Evolutionary conservation across 2,888 invertebrate genomes (phyloP).

Genomic region (Cerceris rybyensis): DNA sequence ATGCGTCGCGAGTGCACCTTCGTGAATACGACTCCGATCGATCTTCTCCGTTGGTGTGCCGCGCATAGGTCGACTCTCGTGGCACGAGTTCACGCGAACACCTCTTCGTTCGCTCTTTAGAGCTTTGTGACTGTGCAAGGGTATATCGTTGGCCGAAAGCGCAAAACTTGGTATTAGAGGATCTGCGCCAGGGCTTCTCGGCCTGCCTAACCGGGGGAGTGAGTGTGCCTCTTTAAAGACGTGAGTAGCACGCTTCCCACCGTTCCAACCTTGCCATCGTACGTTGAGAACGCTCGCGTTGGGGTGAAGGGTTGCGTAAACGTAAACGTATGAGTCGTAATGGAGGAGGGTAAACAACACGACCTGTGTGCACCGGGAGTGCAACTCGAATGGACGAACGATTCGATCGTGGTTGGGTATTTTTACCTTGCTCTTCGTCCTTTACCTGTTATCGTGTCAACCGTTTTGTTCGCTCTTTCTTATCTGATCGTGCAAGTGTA

Average conservation of each 20-base stretch:
- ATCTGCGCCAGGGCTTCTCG: neutral
- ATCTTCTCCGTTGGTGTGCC: neutral
- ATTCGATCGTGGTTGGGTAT: too few species aligned
- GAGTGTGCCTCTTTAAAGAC: slow-evolving; percentile 65
- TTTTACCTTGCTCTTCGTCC: too few species aligned
- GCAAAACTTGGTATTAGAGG: slow-evolving; percentile 5
- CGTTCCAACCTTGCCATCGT: slow-evolving; percentile 38
- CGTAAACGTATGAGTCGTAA: neutral
- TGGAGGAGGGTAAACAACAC: neutral
- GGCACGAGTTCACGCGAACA: neutral
- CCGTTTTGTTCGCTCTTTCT: neutral
- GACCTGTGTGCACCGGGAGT: too few species aligned
- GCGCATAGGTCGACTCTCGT: neutral
- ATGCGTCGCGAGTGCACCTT: slow-evolving; percentile 2
- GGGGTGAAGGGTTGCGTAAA: slow-evolving; percentile 22
- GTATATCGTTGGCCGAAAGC: neutral
- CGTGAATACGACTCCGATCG: slow-evolving; percentile 6
- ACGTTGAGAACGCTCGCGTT: slow-evolving; percentile 5
- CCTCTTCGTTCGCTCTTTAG: neutral
- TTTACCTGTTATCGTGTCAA: too few species aligned
- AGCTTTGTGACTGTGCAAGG: neutral
- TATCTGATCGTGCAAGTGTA: neutral
- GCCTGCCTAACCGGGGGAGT: slow-evolving; percentile 36
- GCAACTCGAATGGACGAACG: too few species aligned
- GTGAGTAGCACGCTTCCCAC: slow-evolving; percentile 44